Evolutionary conservation across 1,140 invertebrate genomes (phyloP).

Genomic region (Drosophila nasuta): DNA sequence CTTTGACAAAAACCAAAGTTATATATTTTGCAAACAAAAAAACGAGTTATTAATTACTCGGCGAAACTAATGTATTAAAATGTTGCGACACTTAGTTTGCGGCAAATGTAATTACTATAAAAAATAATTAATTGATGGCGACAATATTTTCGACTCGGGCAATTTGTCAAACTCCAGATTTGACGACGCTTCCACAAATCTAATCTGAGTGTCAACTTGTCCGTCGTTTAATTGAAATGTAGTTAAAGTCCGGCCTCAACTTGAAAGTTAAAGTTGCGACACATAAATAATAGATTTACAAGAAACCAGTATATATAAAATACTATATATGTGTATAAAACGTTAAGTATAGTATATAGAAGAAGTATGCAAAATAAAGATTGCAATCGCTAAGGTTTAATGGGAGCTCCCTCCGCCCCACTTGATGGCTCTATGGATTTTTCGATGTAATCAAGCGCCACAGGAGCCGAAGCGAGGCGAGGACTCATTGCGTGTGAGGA

Average conservation of each 20-base stretch:
- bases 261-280: background rate
- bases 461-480: background rate
- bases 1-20: too few relatives aligned
- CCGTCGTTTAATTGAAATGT: too few relatives aligned
- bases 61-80: too few relatives aligned
- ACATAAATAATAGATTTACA: background rate
- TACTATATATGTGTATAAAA: background rate
- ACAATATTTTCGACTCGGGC: too few relatives aligned
- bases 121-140: too few relatives aligned
- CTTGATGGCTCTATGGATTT: constrained; percentile 52
- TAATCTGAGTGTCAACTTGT: too few relatives aligned
- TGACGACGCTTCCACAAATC: too few relatives aligned
- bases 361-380: constrained; percentile 35
- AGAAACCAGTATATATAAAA: constrained; percentile 1
- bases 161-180: too few relatives aligned
- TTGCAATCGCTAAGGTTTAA: constrained; percentile 62
- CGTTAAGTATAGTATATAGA: background rate
- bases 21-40: too few relatives aligned
- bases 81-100: too few relatives aligned
- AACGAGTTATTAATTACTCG: too few relatives aligned
- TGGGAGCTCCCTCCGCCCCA: constrained; percentile 29
- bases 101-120: too few relatives aligned
- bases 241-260: background rate
- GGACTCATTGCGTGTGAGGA: constrained; percentile 38
- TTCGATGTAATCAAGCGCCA: constrained; percentile 66